Evolutionary conservation across 2,888 invertebrate species (phyloP).

Genomic region (Pristionchus mayeri): DNA sequence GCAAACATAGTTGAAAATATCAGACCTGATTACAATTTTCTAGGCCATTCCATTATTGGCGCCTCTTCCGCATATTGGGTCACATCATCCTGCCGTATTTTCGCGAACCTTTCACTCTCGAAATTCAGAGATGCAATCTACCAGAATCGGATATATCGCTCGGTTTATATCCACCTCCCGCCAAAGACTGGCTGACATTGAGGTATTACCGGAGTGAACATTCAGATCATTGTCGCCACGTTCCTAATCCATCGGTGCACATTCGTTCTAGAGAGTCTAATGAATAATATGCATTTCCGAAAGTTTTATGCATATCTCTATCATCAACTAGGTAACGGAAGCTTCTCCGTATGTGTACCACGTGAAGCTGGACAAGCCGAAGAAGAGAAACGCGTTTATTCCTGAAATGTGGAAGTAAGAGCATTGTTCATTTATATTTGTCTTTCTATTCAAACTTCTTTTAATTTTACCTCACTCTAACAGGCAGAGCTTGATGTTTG

Average conservation of each 20-base stretch:
- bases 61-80: no score
- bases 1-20: no score
- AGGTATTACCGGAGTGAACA: slow-evolving; percentile 6
- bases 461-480: no score
- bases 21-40: no score
- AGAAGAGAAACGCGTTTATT: slow-evolving; percentile 89
- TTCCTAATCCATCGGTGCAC: no score
- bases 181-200: slow-evolving; percentile 35
- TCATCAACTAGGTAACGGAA: slow-evolving; percentile 22
- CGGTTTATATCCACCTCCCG: slow-evolving; percentile 2
- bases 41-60: no score
- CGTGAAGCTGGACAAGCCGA: slow-evolving; percentile 91
- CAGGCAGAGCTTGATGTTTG: no score
- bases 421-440: neutral
- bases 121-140: slow-evolving; percentile 12
- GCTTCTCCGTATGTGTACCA: slow-evolving; percentile 77
- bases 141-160: neutral
- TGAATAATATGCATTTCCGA: no score
- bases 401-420: slow-evolving; percentile 83
- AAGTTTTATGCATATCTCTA: neutral
- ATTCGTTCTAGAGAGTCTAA: no score
- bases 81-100: no score
- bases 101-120: no score
- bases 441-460: neutral
- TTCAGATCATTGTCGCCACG: no score